Evolutionary conservation across 2,797 vertebrate genomes (phyloP), one percentile per base, ranked within the genome.

Genomic region (Rachycentron canadum): DNA sequence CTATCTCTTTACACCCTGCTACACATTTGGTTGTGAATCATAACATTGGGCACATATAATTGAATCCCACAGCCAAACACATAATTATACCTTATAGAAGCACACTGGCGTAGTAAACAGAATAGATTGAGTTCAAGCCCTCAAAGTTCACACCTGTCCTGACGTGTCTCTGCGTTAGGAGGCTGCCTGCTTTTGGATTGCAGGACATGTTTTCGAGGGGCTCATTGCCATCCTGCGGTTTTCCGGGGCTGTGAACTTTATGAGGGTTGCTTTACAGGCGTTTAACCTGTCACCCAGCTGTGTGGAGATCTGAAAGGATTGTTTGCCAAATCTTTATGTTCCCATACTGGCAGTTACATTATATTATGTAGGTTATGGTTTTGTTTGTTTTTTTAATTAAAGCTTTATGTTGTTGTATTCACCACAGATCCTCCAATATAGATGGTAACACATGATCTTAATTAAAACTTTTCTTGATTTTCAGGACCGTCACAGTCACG

Each of bases 141-240:
- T 84, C 36, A 43, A 9, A 55, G 62, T 70, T 65, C 71, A 75
- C 89, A 90, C 86, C 89, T 90, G 82, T 82, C 66, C 58, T 0
- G 49, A 73, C 55, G 38, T 76, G 65, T 59, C 21, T 52, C 26
- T 49, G n/a, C 71, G 36, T 52, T 40, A 61, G 53, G 55, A 70
- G 26, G 47, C 36, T 3, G 23, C 58, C 82, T 76, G 60, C 56
- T 76, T 60, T 65, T 58, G 71, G 79, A 81, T 40, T 62, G 71
- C 52, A 72, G 84, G 89, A 92, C 7, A 4, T 91, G 91, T 93
- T 87, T 88, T 89, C 80, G 69, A 74, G 69, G 67, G 79, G 78
- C 93, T 93, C 89, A 88, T 74, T 73, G 81, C 81, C 78, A 84
- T 90, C 83, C 89, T 88, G 90, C 41, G 75, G 89, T 92, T 89